Evolutionary conservation across 2,113 vertebrate genomes (phyloP), one percentile per base, ranked within the genome.

Genomic region (Garra rufa): DNA sequence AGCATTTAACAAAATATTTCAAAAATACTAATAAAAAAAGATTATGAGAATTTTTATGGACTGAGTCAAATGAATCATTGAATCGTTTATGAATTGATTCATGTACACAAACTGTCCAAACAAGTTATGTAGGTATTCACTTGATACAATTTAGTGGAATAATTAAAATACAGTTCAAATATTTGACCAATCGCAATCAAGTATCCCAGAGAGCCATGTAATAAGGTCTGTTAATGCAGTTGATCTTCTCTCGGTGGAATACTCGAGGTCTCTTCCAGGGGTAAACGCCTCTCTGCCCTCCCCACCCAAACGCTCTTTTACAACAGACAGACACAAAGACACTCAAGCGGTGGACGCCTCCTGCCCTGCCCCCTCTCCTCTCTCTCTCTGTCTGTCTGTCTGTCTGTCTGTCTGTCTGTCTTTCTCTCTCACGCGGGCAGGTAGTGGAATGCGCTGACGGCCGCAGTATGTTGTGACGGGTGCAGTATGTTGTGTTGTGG

Each of bases 401-500:
- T 55, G 7, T 55, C 52, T 55, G 6, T 55, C 52, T n/a, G 0
- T 55, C 6, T 9, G 1, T 55, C 17, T 55, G 17, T 48, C 55
- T 83, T 26, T 67, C 78, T 84, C 48, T 87, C 48, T 8, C n/a
- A 83, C 81, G 87, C 74, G 79, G 85, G 88, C 93, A 94, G 92
- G 92, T 93, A 91, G 82, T 90, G 91, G 94, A 95, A 96, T 95
- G 90, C 93, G 94, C 95, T 95, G 94, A 95, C 91, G 84, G 28
- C 88, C 88, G 79, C 88, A 87, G 78, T 83, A 83, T 78, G 75
- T 71, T 83, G 89, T 85, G 70, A 70, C 19, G 38, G 15, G 38
- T 21, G 41, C 70, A 73, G 70, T 73, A 34, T 57, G 26, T 76
- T 26, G 13, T 83, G 89, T 91, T 91, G 91, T 90, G 87, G 88